phyloP scores from a whole-genome alignment of 2,797 vertebrate genomes.

The Chelidonichthys spinosus region DNA sequence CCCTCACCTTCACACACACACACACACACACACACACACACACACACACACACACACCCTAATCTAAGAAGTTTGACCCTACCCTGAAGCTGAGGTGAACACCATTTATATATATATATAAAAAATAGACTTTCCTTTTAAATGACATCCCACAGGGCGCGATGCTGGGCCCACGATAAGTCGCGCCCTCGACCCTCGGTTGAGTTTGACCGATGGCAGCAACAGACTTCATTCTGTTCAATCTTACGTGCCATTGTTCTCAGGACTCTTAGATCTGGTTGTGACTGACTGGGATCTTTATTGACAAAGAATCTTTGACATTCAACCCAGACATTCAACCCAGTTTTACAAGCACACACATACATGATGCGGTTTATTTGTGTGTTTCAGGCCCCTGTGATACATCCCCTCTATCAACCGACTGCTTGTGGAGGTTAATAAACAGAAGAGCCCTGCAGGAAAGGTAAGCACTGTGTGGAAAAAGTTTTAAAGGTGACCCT shows the following conservation, averaged over 20 bases:
- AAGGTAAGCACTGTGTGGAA: neutral
- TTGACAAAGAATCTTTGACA: neutral
- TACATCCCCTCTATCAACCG: neutral
- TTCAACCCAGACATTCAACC: too few relatives aligned
- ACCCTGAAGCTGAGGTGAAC: conserved; percentile 52
- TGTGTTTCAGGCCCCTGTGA: neutral
- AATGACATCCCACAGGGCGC: conserved; percentile 44
- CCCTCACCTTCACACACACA: neutral
- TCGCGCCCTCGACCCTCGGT: conserved; percentile 12
- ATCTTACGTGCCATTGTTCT: conserved; percentile 7
- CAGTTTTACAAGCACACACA: neutral
- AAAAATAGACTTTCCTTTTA: conserved; percentile 45
- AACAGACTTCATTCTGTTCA: neutral
- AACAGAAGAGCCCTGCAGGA: conserved; percentile 37
- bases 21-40: conserved; percentile 10
- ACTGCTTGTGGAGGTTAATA: conserved; percentile 27
- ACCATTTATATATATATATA: conserved; percentile 30
- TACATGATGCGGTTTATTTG: neutral
- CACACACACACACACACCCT: conserved; percentile 52
- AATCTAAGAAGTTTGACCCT: conserved; percentile 64
- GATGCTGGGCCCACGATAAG: conserved; percentile 35
- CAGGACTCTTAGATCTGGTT: neutral
- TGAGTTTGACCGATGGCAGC: conserved; percentile 39
- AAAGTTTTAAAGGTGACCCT: conserved; percentile 16
- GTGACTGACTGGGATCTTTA: neutral